Evolutionary conservation across 2,888 invertebrate species (phyloP), one percentile per base, ranked within the genome.

Genomic region (Heteropelma amictum): DNA sequence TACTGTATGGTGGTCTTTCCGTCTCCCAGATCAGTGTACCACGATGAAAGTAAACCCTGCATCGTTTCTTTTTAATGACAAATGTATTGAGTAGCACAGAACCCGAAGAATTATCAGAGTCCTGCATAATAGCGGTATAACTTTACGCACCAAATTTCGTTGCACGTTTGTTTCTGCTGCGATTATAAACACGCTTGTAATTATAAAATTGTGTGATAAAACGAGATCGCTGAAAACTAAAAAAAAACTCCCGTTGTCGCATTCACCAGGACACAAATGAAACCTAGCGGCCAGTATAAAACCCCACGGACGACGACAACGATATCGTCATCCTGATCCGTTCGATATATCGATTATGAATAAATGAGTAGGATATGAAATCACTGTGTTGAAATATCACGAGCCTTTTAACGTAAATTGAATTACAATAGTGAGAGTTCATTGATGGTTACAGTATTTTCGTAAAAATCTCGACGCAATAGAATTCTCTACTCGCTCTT

Each of bases 1-100:
- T 89, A 92, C 92, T 90, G 83, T 90, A 90, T 63, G 92, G 91
- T 64, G 91, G 89, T 79, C 90, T 90, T 79, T 91, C 91, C 51
- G 91, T 92, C 83, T 93, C 93, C 93, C 93, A 93, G 53, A 92
- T 92, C 70, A 93, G 88, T 64, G 90, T 91, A 77, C 92, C 91
- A 61, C 91, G 91, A 86, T 93, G 92, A 79, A 93, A 91, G 86
- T 93, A 91, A 12, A 93, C 93, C 75, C 92, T 90, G 84, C 91
- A 92, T 80, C 92, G 90, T 87, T 92, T 93, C 83, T 92, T 93
- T 78, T 91, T 91, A 70, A 92, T 91, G 53, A 91, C 88, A 87
- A 93, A 93, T 77, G 92, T 92, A 80, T 91, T 92, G 21, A 92
- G 85, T 8, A 90, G 82, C 35, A 90, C 89, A 23, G 89, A 80